Evolutionary conservation across 2,113 vertebrate species (phyloP), one percentile per base, ranked within the genome.

Genomic region (Cavia porcellus): DNA sequence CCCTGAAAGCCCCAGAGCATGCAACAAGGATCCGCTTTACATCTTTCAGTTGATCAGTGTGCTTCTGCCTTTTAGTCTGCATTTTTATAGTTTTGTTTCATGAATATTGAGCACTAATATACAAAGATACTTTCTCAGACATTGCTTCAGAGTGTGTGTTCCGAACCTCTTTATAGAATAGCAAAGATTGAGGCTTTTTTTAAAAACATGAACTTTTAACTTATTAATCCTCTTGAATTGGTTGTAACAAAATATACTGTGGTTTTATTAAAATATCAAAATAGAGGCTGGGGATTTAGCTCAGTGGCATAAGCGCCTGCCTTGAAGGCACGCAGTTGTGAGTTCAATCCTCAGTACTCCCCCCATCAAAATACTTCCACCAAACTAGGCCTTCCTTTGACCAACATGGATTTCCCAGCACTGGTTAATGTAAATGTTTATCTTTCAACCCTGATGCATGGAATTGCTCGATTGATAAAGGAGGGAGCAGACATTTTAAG

Each of bases 221-320:
- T 75, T 89, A 22, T n/a, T 12, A 91, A 86, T 92, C 19, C 25
- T 92, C 64, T 88, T 85, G 68, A 92, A 92, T 9, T 83, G 30
- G 62, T 74, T 74, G 75, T 45, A n/a, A 45, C 20, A 10, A 55
- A 52, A 74, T 88, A 5, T 59, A 38, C 50, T 68, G 59, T 42
- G 38, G 10, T 94, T 94, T 85, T 93, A 59, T 83, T 86, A 90
- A 94, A 95, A 52, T 70, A 50, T 55, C n/a, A 38, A 93, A 52
- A 38, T 85, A 93, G 12, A 9, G 47, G 47, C 47, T 50, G 47
- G 47, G 47, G 47, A 50, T 50, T 50, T 50, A 50, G 8, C 47
- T 50, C 47, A 50, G 47, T 50, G 47, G 47, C 47, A 4, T 50
- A 50, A 50, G 47, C 8, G 47, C 47, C 47, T 50, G 47, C 47